These are phyloP conservation scores for Halictus ligatus DNA, from an alignment of 2,888 invertebrate species.

Conservation along the genomic window DNA sequence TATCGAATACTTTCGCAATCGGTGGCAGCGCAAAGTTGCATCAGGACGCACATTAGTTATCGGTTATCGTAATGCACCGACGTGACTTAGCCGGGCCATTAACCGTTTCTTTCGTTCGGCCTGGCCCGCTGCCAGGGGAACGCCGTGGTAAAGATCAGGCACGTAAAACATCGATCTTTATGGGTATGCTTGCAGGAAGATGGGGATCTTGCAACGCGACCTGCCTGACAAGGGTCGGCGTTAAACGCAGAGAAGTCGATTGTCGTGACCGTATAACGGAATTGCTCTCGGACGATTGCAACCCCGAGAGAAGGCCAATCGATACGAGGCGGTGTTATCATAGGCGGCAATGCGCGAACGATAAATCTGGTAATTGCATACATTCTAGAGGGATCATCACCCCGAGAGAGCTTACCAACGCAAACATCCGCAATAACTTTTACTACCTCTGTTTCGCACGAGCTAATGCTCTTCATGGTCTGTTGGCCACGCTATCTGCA, in stretches of 20 bases:
- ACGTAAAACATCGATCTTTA: slow-evolving; percentile 23
- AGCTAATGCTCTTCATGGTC: not conserved
- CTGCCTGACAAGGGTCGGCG: slow-evolving; percentile 74
- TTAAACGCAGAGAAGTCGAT: slow-evolving; percentile 76
- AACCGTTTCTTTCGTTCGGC: not conserved
- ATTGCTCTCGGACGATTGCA: slow-evolving; percentile 76
- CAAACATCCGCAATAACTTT: not conserved
- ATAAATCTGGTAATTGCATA: slow-evolving; percentile 76
- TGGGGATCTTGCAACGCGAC: slow-evolving; percentile 80
- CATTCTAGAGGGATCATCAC: not conserved
- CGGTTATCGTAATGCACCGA: not conserved
- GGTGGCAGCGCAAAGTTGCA: not conserved
- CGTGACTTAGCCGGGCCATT: not conserved
- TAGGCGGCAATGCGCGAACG: slow-evolving; percentile 76
- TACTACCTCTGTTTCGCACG: not conserved
- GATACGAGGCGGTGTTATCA: slow-evolving; percentile 78
- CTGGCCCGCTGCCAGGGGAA: not conserved
- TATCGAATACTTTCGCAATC: not conserved
- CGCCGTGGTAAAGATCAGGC: not conserved
- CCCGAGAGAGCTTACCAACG: not conserved
- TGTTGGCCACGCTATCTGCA: not conserved
- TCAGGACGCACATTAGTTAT: not conserved
- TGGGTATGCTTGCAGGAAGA: slow-evolving; percentile 69
- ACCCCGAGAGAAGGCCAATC: slow-evolving; percentile 75
- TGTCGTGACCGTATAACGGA: slow-evolving; percentile 78